Conservation (phyloP, 2,113 vertebrate species). For the Tamias sibiricus region DNA sequence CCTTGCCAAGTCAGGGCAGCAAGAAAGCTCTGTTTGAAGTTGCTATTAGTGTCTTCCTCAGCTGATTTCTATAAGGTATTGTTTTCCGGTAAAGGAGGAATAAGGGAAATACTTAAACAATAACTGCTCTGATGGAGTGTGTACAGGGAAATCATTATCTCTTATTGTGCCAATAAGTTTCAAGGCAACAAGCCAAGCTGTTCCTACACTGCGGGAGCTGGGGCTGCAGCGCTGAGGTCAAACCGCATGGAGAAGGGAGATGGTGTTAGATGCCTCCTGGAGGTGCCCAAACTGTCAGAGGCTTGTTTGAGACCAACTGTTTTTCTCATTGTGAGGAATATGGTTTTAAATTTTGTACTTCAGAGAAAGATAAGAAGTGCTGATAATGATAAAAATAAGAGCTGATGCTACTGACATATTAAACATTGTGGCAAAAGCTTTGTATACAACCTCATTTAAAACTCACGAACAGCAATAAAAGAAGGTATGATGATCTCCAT, state of each 20-base stretch:
- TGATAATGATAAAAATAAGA: background rate
- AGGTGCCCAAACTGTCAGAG: background rate
- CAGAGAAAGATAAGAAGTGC: background rate
- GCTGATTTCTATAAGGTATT: constrained; percentile 74
- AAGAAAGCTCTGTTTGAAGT: constrained; percentile 69
- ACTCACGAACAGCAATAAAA: too few species aligned
- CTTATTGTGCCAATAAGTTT: constrained; percentile 73
- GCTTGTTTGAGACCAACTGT: background rate
- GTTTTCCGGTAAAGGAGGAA: constrained; percentile 81
- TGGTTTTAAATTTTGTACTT: background rate
- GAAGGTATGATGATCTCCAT: background rate
- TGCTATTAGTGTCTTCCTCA: constrained; percentile 68
- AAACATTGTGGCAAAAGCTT: background rate
- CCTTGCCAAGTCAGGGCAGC: constrained; percentile 55
- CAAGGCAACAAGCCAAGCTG: constrained; percentile 76
- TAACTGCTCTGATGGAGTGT: constrained; percentile 66
- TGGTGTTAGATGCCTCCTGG: background rate
- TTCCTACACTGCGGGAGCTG: background rate
- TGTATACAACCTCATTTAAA: background rate
- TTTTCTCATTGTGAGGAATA: background rate
- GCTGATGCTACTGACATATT: background rate
- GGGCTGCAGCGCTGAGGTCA: background rate
- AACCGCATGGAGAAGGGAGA: background rate
- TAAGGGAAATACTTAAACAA: constrained; percentile 83
- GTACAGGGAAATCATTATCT: constrained; percentile 79